Base-by-base conservation (phyloP, 2,797 vertebrate genomes). In the Ara ararauna region DNA sequence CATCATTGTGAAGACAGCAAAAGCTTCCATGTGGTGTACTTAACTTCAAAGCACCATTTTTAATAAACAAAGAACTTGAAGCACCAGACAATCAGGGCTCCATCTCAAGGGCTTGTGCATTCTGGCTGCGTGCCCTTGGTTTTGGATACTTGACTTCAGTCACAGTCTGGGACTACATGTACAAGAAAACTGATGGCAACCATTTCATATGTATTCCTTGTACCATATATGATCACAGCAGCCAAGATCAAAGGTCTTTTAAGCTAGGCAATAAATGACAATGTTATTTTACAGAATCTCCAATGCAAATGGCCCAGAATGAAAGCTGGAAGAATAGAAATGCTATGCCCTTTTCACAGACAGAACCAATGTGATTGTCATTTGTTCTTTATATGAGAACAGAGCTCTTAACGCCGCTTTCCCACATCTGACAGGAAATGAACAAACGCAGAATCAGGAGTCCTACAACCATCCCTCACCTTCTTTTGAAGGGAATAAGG, bases 1-100 rank as follows among this genome's bases (percentile, higher is more conserved):
- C 85, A 92, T 85, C 92, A 94, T 85, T 94, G 91, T 92, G 56
- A 76, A 93, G 79, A 74, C 6, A 89, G 73, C 18, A 94, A 96
- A 92, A 91, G 67, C 61, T 84, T 73, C 73, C 77, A 90, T 32
- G 90, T 66, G 36, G 61, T 58, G 56, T 70, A 94, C 84, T 90
- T 89, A 88, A 96, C 90, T 96, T 90, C 78, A 91, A 89, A 70
- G 36, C 30, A 70, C 32, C 8, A 44, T 77, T 93, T 67, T 67
- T 74, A 60, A 70, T 74, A 74, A 90, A 88, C 85, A 95, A 93
- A 95, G 78, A 90, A 76, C 66, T 72, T 1, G 1, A 90, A 93
- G 65, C 27, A 76, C 38, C 24, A 72, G 68, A 92, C 40, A 91
- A 60, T 75, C 77, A 73, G 10, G 53, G 50, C 74, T 84, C 50